Evolutionary conservation across 2,888 invertebrate genomes (phyloP), one percentile per base, ranked within the genome.

Genomic region (Autographa gamma): DNA sequence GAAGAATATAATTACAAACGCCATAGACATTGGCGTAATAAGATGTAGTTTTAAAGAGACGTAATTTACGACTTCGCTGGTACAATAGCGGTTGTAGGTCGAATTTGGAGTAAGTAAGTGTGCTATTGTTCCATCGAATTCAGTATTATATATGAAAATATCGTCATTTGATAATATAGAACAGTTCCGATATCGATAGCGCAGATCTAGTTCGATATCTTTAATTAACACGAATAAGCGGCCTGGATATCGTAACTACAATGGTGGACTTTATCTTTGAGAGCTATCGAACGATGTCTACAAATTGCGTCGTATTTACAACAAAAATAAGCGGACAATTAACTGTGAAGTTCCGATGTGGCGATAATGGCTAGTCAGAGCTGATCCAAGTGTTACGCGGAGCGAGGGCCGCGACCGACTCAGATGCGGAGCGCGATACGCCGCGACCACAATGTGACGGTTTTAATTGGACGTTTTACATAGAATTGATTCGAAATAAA

Each of bases 211-310:
- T 87, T 90, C 86, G 86, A 89, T 90, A 92, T 90, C 90, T 92
- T 88, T 91, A 93, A 93, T 92, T 92, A 93, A 90, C 88, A 89
- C 88, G 87, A 89, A 89, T 88, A 90, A 89, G 85, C 86, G 91
- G 85, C 90, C 90, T 87, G 90, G 85, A 92, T 92, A 88, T 89
- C 87, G 86, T 86, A 88, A 88, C 85, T 86, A 91, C 90, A 92
- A 92, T 90, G 86, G 81, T 76, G 82, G 87, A 86, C 86, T 85
- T 90, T 92, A 93, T 92, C 92, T 88, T 79, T 77, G 73, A 81
- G 84, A 87, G 83, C 86, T 85, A 92, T 91, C 91, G 87, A 88
- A 81, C 88, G 89, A 89, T 88, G 88, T 88, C 90, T 90, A 92
- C 92, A 90, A 93, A 93, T 92, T 93, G 91, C 87, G 84, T 87